phyloP scores from a whole-genome alignment of 2,113 vertebrate genomes.

The Athene noctua region DNA sequence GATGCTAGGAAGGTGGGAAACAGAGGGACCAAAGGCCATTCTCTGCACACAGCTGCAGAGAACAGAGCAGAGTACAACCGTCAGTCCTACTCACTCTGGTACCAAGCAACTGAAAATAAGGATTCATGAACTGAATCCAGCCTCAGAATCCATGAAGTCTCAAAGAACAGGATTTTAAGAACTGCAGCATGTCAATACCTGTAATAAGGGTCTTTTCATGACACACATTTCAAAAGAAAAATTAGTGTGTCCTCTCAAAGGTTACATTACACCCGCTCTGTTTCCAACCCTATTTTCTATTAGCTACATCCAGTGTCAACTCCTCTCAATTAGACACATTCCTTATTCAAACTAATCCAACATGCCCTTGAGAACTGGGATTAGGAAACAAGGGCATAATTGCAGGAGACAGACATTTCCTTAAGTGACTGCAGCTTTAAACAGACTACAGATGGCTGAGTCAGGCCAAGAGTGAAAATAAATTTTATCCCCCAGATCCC shows the following conservation, averaged over 20 bases:
- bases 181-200: not conserved
- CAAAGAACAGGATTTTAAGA: not conserved
- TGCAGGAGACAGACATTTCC: not conserved
- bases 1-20: not conserved
- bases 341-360: conserved; percentile 21
- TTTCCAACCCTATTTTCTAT: not conserved
- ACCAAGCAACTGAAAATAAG: not conserved
- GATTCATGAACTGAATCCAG: not conserved
- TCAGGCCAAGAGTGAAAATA: not conserved
- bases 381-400: not conserved
- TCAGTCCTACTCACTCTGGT: not conserved
- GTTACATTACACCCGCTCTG: not conserved
- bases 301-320: not conserved
- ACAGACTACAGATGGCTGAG: not conserved
- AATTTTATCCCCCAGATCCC: not conserved
- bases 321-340: not conserved
- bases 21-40: not conserved
- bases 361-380: not conserved
- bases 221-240: not conserved
- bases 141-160: not conserved
- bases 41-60: not conserved
- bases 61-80: not conserved
- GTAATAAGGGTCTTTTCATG: not conserved
- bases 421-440: not conserved
- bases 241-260: not conserved